Evolutionary conservation across 2,113 vertebrate genomes (phyloP).

Genomic region (Eonycteris spelaea): DNA sequence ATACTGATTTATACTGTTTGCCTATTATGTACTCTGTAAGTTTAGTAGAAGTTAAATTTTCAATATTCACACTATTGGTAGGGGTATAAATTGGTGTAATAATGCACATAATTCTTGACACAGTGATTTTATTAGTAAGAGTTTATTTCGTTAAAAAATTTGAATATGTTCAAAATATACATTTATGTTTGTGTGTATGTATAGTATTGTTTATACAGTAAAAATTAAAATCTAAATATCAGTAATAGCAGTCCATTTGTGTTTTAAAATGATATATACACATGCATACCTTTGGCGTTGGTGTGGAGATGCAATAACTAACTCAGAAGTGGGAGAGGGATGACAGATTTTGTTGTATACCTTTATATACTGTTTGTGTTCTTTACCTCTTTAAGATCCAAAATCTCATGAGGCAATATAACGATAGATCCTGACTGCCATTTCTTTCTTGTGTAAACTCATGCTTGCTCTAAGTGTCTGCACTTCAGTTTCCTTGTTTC

Average conservation of each 20-base stretch:
- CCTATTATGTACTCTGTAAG: not conserved
- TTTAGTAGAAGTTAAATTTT: constrained; percentile 18
- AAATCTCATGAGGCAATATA: not conserved
- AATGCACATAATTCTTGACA: not conserved
- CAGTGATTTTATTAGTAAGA: not conserved
- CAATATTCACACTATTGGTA: not conserved
- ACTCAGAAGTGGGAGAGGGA: not conserved
- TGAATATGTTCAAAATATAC: constrained; percentile 12
- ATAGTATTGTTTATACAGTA: not conserved
- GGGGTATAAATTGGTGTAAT: not conserved
- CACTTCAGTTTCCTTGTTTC: constrained; percentile 15
- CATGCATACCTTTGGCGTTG: not conserved
- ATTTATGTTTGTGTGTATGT: not conserved
- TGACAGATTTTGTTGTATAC: not conserved
- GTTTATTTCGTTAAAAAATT: constrained; percentile 31
- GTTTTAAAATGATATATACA: not conserved
- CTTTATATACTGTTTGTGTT: not conserved
- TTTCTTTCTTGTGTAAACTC: constrained; percentile 28
- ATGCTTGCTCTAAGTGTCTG: not conserved
- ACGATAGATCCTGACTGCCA: not conserved
- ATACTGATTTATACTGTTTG: not conserved
- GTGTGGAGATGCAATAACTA: not conserved
- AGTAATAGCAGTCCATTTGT: not conserved
- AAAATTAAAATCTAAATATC: constrained; percentile 10
- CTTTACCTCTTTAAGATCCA: not conserved